Evolutionary conservation across 1,140 invertebrate species (phyloP), one percentile per base, ranked within the genome.

Genomic region (Cotesia glomerata): DNA sequence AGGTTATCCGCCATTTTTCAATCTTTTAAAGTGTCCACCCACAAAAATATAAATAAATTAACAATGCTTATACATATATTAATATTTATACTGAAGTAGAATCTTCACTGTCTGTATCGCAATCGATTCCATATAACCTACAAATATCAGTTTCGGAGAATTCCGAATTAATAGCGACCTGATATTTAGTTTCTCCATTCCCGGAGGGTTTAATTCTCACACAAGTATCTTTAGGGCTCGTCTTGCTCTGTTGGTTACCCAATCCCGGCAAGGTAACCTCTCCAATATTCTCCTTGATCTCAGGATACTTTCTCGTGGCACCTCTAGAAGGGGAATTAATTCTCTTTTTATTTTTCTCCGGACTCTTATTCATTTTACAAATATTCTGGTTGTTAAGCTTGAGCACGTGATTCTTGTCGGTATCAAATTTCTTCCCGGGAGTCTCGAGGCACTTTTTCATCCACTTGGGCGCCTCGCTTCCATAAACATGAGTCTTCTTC

Each of bases 51-150:
- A n/a, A 56, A 36, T 58, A 69, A 69, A 69, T 49, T 61, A 36
- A 61, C 54, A 54, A 14, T 54, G 0, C 11, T 13, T 18, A 54
- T 14, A 54, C 16, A 54, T 13, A 54, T 64, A 34, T 52, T 54
- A 34, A 36, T 69, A 36, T 74, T 84, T 82, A 86, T 62, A 86
- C 82, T 26, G 85, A 86, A 14, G 85, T 86, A 4, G 85, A 86
- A 73, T 84, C 82, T 11, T 86, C 85, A 63, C 75, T 80, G 61
- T 85, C 81, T 9, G 72, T 73, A 13, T 81, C 80, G 56, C 75
- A 79, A 4, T 81, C 79, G 39, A 79, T 78, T 4, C 72, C 78
- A 45, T 79, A 80, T 5, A 75, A 32, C 72, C 79, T 75, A 4
- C 77, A 78, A 16, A 74, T 59, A 4, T 83, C 78, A 11, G 73